These are phyloP conservation scores for Sclerodermus sp. DNA, from an alignment of 2,888 invertebrate genomes.

Conservation along the genomic window DNA sequence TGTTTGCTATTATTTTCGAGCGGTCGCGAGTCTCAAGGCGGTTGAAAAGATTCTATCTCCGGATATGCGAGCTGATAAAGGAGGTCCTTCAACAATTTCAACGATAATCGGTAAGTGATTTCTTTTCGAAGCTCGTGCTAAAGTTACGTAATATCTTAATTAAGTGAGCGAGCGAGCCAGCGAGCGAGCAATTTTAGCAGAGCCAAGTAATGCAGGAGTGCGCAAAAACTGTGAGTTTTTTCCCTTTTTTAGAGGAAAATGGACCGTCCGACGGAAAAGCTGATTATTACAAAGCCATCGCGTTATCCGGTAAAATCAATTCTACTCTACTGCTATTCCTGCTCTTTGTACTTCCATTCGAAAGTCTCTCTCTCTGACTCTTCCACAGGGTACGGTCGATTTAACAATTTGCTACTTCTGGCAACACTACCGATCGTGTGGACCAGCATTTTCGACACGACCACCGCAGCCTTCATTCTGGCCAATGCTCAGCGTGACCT, in stretches of 20 bases:
- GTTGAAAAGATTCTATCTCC: too few relatives aligned
- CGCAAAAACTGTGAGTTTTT: not conserved
- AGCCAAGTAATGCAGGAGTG: not conserved
- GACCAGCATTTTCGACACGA: constrained; percentile 72
- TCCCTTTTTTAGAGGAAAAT: constrained; percentile 7
- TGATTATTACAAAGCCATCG: constrained; percentile 73
- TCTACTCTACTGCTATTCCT: not conserved
- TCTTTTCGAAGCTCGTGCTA: not conserved
- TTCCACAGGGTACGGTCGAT: constrained; percentile 64
- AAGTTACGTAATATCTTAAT: not conserved
- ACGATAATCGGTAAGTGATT: constrained; percentile 25
- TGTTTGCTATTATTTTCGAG: too few relatives aligned
- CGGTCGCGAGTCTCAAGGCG: not conserved
- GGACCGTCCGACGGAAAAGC: constrained; percentile 44
- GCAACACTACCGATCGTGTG: constrained; percentile 67
- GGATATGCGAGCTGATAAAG: constrained; percentile 7
- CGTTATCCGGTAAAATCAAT: constrained; percentile 61
- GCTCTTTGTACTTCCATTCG: not conserved
- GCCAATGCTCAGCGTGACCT: constrained; percentile 77
- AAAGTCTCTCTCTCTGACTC: not conserved
- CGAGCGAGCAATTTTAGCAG: not conserved
- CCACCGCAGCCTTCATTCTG: constrained; percentile 73
- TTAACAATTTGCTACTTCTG: constrained; percentile 67
- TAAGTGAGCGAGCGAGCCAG: not conserved
- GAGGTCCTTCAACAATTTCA: constrained; percentile 7